Evolutionary conservation across 2,888 invertebrate genomes (phyloP).

Genomic region (Acrobasis repandana): DNA sequence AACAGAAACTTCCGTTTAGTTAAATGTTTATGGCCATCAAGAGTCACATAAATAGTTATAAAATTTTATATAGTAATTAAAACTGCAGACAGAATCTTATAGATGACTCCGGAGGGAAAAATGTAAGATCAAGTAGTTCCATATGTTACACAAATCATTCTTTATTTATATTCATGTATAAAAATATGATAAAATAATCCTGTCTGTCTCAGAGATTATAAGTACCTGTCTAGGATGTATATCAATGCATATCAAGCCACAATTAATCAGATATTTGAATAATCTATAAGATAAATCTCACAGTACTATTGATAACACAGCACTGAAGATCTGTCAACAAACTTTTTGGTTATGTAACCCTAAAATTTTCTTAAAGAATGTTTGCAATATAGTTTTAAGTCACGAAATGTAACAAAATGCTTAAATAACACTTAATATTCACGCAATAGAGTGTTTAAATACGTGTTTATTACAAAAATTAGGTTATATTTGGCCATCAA

Average conservation of each 20-base stretch:
- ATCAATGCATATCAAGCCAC: not conserved
- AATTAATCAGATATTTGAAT: slow-evolving; percentile 1
- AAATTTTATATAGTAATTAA: too few relatives aligned
- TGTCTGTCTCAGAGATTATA: not conserved
- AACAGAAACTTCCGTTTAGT: too few relatives aligned
- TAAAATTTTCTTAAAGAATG: not conserved
- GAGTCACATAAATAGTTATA: too few relatives aligned
- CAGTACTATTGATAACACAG: slow-evolving; percentile 30
- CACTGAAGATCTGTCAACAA: slow-evolving; percentile 52
- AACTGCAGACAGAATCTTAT: too few relatives aligned
- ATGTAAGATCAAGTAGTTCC: too few relatives aligned
- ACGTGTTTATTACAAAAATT: not conserved
- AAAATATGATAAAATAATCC: too few relatives aligned
- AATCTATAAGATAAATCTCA: slow-evolving; percentile 4
- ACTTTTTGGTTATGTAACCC: slow-evolving; percentile 64
- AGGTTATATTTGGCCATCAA: slow-evolving; percentile 34
- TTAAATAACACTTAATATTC: not conserved
- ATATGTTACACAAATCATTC: too few relatives aligned
- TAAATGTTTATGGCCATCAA: too few relatives aligned
- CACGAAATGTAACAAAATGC: not conserved
- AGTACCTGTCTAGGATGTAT: not conserved
- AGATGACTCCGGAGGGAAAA: too few relatives aligned
- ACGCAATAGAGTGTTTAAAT: not conserved
- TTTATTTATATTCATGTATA: too few relatives aligned
- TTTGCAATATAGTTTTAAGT: not conserved